A percentile compares a stretch with the other conserved stretches of the same genome.
Evolutionary conservation across 2,113 vertebrate genomes (phyloP).

Genomic region (Maccullochella peelii): DNA sequence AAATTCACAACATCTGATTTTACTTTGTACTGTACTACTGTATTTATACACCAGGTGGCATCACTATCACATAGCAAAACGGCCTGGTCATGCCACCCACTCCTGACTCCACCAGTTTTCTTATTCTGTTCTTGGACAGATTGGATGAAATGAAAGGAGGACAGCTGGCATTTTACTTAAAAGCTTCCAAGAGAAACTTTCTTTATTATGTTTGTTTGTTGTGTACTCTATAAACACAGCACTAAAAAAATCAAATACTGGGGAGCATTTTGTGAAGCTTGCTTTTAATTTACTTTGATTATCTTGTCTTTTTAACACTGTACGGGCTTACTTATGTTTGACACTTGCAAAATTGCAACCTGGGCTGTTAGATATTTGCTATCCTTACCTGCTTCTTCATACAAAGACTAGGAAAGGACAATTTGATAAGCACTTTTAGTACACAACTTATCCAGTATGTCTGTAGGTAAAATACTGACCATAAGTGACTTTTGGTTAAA

Average conservation of each 20-base stretch:
- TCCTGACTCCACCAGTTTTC: conserved; percentile 23
- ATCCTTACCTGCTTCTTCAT: background rate
- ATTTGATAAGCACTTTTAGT: conserved; percentile 14
- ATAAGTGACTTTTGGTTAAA: background rate
- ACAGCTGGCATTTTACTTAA: conserved; percentile 24
- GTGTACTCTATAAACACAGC: conserved; percentile 3
- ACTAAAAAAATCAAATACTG: conserved; percentile 37
- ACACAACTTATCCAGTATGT: conserved; percentile 7
- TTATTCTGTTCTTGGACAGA: conserved; percentile 31
- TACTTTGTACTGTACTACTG: conserved; percentile 43
- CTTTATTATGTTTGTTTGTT: conserved; percentile 9
- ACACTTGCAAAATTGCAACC: conserved; percentile 25
- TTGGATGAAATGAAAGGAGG: conserved; percentile 4
- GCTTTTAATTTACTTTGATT: background rate
- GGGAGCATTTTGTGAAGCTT: conserved; percentile 25
- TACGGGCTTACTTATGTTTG: background rate
- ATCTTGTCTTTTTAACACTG: conserved; percentile 13
- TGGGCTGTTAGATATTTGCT: conserved; percentile 26
- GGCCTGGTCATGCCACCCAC: conserved; percentile 24
- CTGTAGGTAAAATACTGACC: conserved; percentile 15
- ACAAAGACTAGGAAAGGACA: conserved; percentile 14
- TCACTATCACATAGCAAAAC: conserved; percentile 42
- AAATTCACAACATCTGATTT: conserved; percentile 15
- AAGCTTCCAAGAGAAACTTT: conserved; percentile 16
- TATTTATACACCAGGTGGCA: conserved; percentile 74